Conservation (phyloP, 2,113 vertebrate genomes). For the Notarius quadriscutis region DNA sequence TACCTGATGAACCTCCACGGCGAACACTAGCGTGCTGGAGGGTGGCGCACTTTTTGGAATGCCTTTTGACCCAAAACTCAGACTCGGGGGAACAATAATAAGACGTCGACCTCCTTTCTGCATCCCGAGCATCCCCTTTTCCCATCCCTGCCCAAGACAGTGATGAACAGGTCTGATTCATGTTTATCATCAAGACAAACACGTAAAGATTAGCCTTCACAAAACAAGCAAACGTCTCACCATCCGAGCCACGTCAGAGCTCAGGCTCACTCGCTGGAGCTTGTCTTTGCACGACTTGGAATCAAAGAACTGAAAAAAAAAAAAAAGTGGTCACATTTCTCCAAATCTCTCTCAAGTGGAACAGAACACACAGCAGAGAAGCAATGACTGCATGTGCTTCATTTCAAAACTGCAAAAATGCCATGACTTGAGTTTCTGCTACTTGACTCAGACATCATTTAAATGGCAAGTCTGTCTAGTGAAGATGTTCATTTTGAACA, state of each 20-base stretch:
- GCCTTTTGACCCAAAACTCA: slow-evolving; percentile 72
- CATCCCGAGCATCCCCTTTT: slow-evolving; percentile 84
- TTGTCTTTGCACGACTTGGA: slow-evolving; percentile 80
- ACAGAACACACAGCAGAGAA: not conserved
- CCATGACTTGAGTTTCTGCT: not conserved
- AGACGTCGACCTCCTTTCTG: slow-evolving; percentile 77
- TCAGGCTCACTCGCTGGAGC: slow-evolving; percentile 77
- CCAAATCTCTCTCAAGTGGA: not conserved
- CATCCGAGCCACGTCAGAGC: slow-evolving; percentile 82
- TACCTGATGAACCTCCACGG: slow-evolving; percentile 80
- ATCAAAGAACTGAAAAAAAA: slow-evolving; percentile 75
- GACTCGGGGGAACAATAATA: slow-evolving; percentile 74
- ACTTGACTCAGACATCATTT: not conserved
- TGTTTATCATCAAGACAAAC: not conserved
- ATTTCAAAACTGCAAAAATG: not conserved
- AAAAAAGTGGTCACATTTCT: not conserved
- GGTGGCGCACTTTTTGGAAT: slow-evolving; percentile 68
- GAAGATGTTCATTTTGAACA: not conserved
- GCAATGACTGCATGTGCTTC: not conserved
- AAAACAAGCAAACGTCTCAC: slow-evolving; percentile 58
- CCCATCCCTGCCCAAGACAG: slow-evolving; percentile 74
- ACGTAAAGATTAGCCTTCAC: not conserved
- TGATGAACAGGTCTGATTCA: not conserved
- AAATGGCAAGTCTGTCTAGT: not conserved
- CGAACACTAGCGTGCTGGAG: slow-evolving; percentile 73